phyloP scores from a whole-genome alignment of 2,113 vertebrate species.

The Cavia porcellus region DNA sequence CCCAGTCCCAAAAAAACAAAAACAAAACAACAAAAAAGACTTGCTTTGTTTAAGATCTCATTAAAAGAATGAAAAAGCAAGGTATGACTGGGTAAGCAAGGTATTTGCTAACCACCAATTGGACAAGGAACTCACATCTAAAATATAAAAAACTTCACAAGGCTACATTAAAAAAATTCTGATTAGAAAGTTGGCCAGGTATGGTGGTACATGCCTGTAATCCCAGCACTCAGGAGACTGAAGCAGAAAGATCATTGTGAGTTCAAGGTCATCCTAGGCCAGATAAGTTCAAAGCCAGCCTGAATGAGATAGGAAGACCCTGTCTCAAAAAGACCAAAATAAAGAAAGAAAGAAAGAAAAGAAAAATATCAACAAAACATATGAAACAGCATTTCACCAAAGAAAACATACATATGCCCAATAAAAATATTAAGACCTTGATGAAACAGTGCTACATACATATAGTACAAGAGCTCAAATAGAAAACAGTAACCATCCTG shows the following conservation, averaged over 20 bases:
- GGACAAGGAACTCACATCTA: not conserved
- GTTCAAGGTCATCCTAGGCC: not conserved
- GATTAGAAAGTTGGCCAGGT: not conserved
- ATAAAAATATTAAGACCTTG: not conserved
- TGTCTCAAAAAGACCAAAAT: not conserved
- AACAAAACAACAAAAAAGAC: too few relatives aligned
- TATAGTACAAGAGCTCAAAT: not conserved
- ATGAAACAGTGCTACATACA: not conserved
- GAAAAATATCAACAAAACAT: not conserved
- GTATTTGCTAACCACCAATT: not conserved
- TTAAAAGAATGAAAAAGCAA: not conserved
- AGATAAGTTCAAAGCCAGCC: not conserved
- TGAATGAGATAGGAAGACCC: not conserved
- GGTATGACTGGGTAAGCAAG: too few relatives aligned
- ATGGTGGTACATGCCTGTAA: not conserved
- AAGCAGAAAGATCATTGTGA: not conserved
- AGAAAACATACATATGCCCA: not conserved
- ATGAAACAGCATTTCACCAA: not conserved
- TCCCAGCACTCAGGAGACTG: not conserved
- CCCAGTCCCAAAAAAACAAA: not conserved
- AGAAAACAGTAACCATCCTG: not conserved
- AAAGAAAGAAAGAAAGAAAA: not conserved
- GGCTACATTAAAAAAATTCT: not conserved
- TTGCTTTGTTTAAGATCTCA: not conserved
- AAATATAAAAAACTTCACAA: not conserved